Base-by-base conservation (phyloP, 2,888 invertebrate species). In the Hoplodrina blanda region DNA sequence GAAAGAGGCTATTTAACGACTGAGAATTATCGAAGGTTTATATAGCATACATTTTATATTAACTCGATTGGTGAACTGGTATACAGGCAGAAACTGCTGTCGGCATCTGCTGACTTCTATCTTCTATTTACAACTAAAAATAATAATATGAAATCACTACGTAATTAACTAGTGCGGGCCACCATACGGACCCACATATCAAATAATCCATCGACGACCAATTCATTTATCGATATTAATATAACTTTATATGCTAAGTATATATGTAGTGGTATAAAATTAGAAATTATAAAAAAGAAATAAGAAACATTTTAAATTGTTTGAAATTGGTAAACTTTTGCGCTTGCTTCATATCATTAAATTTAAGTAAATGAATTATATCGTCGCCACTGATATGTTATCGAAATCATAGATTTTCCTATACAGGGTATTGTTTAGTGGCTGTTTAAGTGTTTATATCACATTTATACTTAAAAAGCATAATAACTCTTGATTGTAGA, bases 291-390 rank as follows among this genome's bases (percentile, higher is more conserved):
- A 63, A 62, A 76, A 62, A 69, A n/a, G n/a, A 15, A 55, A 15
- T 69, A 67, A 60, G 25, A 66, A 72, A 69, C 65, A 74, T 78
- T 84, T 73, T 60, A 65, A 78, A 76, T 81, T 78, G 69, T 73
- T 81, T 83, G 52, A 70, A 79, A 83, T 81, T 57, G 59, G 76
- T 78, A 74, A 87, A 90, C 86, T 75, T 88, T 93, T 91, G 94
- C 93, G 94, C 94, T 95, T 94, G 90, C 91, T 87, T 93, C 95
- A 95, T 95, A 95, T 95, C 95, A 95, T 93, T 95, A 95, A 89
- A 79, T 76, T 90, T 94, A 95, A 93, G 94, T 89, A 85, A 88
- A 84, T 86, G 81, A 84, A 88, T 85, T 83, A 88, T 86, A 77
- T 82, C 64, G 66, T 82, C 76, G 70, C 68, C 73, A 73, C 66